These are phyloP conservation scores for Tetraneura akinire DNA, from an alignment of 1,140 invertebrate genomes.

Conservation along the genomic window DNA sequence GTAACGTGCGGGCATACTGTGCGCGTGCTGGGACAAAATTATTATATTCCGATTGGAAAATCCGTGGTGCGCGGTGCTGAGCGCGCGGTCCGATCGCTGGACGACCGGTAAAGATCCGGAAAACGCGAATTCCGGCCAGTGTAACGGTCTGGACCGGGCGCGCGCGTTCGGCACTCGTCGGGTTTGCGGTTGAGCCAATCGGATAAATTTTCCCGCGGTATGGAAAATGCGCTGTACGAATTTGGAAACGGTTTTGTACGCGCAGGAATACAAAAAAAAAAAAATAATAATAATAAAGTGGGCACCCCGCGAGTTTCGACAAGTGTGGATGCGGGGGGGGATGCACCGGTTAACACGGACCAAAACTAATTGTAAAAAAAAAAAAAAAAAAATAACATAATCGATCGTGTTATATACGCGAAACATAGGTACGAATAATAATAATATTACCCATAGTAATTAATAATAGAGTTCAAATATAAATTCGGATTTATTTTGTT, in stretches of 20 bases:
- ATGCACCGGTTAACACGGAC: constrained; percentile 31
- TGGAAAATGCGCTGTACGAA: background rate
- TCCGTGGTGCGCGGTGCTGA: background rate
- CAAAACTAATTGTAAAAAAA: constrained; percentile 44
- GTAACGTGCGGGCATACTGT: too few relatives aligned
- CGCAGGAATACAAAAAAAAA: background rate
- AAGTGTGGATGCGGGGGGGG: background rate
- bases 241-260: background rate
- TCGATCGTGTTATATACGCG: constrained; percentile 24
- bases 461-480: too few relatives aligned
- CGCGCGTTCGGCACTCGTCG: background rate
- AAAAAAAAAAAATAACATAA: constrained; percentile 21
- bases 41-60: background rate
- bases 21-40: too few relatives aligned
- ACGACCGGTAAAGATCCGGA: constrained; percentile 26
- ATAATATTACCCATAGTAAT: too few relatives aligned
- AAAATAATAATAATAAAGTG: constrained; percentile 26
- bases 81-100: background rate
- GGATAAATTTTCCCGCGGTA: background rate
- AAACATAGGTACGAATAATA: constrained; percentile 29
- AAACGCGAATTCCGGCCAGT: constrained; percentile 48
- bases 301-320: background rate
- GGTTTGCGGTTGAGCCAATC: background rate
- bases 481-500: background rate
- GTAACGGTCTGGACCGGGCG: background rate